Percentiles rank a stretch among this genome's conserved stretches.
These are phyloP conservation scores for Tupiocoris notatus DNA, from an alignment of 2,888 invertebrate genomes.

Conservation along the genomic window DNA sequence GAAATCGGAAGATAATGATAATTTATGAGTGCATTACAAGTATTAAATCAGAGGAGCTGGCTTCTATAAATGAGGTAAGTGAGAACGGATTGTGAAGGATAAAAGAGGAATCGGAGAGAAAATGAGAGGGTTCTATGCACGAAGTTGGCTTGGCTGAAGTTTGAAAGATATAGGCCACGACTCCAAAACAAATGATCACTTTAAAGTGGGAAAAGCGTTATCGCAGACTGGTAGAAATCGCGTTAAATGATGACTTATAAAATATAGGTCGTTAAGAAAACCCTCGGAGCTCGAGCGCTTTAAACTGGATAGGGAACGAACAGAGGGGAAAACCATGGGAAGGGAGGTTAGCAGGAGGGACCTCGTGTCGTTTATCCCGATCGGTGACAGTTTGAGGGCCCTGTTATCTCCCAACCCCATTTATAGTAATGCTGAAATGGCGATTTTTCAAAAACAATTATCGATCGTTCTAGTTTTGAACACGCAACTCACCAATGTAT, in stretches of 20 bases:
- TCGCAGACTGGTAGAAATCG: constrained; percentile 27
- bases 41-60: constrained; percentile 27
- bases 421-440: background rate
- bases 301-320: background rate
- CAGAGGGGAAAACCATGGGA: background rate
- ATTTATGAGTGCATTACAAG: constrained; percentile 40
- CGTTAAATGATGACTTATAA: constrained; percentile 43
- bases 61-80: background rate
- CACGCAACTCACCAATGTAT: no score
- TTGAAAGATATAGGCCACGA: constrained; percentile 23
- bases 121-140: background rate
- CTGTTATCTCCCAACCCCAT: background rate
- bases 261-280: constrained; percentile 42
- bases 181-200: constrained; percentile 36
- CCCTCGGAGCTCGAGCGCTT: background rate
- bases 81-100: background rate
- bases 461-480: no score
- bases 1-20: constrained; percentile 4
- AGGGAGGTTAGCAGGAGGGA: background rate
- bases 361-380: background rate
- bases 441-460: no score
- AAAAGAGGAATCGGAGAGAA: background rate
- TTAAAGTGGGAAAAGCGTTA: constrained; percentile 34
- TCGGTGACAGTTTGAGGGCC: background rate
- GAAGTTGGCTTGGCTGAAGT: background rate